Evolutionary conservation across 2,797 vertebrate species (phyloP).

Genomic region (Apogon talboti): DNA sequence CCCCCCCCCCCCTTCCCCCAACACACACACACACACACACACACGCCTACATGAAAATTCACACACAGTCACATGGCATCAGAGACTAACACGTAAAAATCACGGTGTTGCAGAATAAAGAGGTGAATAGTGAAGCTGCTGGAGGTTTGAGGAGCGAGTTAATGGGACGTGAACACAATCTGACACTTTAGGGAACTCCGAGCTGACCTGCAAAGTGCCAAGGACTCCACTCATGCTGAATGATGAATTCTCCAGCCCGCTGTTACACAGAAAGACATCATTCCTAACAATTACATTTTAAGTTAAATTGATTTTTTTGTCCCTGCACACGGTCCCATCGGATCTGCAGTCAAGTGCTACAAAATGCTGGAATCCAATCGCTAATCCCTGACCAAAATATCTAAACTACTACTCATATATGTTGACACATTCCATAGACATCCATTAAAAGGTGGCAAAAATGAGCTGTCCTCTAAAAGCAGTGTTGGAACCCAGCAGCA

Average conservation of each 20-base stretch:
- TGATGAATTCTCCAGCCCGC: constrained; percentile 19
- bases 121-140: constrained; percentile 9
- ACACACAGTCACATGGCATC: constrained; percentile 34
- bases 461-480: too few species aligned
- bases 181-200: constrained; percentile 33
- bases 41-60: background rate
- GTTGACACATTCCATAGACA: background rate
- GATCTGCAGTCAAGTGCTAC: background rate
- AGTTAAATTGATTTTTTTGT: constrained; percentile 15
- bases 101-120: background rate
- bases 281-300: constrained; percentile 18
- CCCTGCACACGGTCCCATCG: background rate
- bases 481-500: too few species aligned
- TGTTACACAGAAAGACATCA: background rate
- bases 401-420: background rate
- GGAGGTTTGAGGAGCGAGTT: constrained; percentile 27
- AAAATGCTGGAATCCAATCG: background rate
- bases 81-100: constrained; percentile 11
- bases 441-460: background rate
- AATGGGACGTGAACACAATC: constrained; percentile 48
- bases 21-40: constrained; percentile 1
- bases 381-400: background rate
- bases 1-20: too few species aligned
- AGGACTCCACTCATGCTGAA: constrained; percentile 30
- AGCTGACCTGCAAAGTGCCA: constrained; percentile 41